Conservation (phyloP, 2,113 vertebrate species). For the Turnix velox region DNA sequence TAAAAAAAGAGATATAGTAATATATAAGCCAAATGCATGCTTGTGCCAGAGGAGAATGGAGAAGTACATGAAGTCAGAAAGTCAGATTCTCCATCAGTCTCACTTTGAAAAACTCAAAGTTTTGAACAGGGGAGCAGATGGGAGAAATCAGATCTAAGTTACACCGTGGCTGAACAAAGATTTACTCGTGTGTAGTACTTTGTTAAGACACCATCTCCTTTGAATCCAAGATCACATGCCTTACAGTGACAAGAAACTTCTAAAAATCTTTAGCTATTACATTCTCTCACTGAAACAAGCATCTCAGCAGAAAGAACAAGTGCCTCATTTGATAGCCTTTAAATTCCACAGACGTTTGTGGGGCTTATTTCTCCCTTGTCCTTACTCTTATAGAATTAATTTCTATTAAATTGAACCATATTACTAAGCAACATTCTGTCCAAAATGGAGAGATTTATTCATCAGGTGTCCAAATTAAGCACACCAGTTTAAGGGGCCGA, state of each 20-base stretch:
- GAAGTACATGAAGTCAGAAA: not conserved
- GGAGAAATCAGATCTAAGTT: not conserved
- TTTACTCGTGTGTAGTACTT: not conserved
- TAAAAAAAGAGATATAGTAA: not conserved
- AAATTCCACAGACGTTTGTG: not conserved
- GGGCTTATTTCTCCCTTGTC: not conserved
- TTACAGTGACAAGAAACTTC: not conserved
- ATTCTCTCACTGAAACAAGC: not conserved
- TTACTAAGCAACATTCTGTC: not conserved
- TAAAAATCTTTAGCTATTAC: not conserved
- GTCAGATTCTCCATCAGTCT: not conserved
- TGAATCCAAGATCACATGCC: not conserved
- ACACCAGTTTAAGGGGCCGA: not conserved
- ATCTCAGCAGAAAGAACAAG: not conserved
- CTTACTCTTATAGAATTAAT: not conserved
- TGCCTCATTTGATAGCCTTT: not conserved
- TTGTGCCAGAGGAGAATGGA: not conserved
- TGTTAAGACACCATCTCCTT: not conserved
- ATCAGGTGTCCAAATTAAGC: not conserved
- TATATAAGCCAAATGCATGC: not conserved
- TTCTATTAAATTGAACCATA: not conserved
- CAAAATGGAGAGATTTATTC: not conserved
- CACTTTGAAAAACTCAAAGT: not conserved
- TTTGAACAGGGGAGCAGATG: not conserved
- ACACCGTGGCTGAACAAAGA: accelerated